A percentile compares a stretch with the other conserved stretches of the same genome.
These are phyloP conservation scores for Augiades crinisus DNA, from an alignment of 2,888 invertebrate species.

Conservation along the genomic window DNA sequence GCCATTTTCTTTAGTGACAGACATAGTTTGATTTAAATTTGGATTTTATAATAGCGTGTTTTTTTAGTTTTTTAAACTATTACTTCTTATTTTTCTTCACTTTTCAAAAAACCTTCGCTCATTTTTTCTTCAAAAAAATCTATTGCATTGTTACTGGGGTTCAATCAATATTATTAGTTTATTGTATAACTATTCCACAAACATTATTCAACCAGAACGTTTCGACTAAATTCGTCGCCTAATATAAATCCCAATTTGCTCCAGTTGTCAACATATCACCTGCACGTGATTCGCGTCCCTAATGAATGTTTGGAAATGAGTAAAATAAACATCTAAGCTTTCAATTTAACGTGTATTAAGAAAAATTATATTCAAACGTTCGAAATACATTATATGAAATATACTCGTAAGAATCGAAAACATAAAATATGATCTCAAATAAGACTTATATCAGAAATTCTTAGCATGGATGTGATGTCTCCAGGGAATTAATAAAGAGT, in stretches of 20 bases:
- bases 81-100: too few relatives aligned
- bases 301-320: slow-evolving; percentile 12
- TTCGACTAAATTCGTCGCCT: slow-evolving; percentile 19
- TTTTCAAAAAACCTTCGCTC: too few relatives aligned
- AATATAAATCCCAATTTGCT: slow-evolving; percentile 17
- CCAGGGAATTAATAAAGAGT: too few relatives aligned
- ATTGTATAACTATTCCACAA: slow-evolving; percentile 1
- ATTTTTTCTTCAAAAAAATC: too few relatives aligned
- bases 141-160: too few relatives aligned
- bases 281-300: slow-evolving; percentile 23
- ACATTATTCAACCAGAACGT: slow-evolving; percentile 6
- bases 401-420: too few relatives aligned
- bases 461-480: too few relatives aligned
- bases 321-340: slow-evolving; percentile 17
- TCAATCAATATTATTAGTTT: slow-evolving; percentile 2
- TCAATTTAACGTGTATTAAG: slow-evolving; percentile 14
- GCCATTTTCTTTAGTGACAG: too few relatives aligned
- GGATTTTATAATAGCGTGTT: too few relatives aligned
- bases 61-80: too few relatives aligned
- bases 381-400: not conserved
- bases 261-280: slow-evolving; percentile 24
- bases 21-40: too few relatives aligned
- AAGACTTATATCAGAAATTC: too few relatives aligned
- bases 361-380: slow-evolving; percentile 30
- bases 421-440: slow-evolving; percentile 19